Evolutionary conservation across 2,113 vertebrate species (phyloP), one percentile per base, ranked within the genome.

Genomic region (Toxostoma redivivum): DNA sequence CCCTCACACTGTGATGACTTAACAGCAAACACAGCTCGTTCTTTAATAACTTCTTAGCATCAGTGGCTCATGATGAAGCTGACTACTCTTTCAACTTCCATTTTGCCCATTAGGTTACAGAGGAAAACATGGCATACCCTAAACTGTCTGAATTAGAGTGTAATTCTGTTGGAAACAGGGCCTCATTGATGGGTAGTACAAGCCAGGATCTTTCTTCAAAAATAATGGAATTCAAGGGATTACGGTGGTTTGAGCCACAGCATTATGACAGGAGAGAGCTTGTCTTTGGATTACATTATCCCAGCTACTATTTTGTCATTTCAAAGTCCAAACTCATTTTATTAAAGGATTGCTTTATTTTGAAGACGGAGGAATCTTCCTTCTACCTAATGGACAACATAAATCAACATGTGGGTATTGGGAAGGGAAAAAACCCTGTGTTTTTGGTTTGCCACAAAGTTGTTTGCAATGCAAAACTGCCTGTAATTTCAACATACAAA

Each of bases 401-500:
- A 77, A 84, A 88, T 90, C 64, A 66, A 24, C 35, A 5, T 93
- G 47, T 85, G 54, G 91, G 14, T 69, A 30, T 35, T 35, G 58
- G 38, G 57, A 83, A 72, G 14, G 7, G 8, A 72, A 89, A 74
- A 47, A 67, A 16, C 4, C 24, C 40, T 65, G 0, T 57, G 21
- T 53, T 81, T 96, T 83, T 62, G 66, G 81, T 92, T 94, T 88
- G 40, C 92, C 93, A 93, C 90, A 45, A 56, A 88, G 71, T 27
- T 88, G 51, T 96, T 90, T 81, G 62, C 92, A 67, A 35, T 87
- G 64, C 60, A 83, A 77, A 95, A 66, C 64, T 60, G 72, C 44
- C 94, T 96, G 56, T 88, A 86, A 92, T 97, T 96, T 82, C 60
- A 83, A 48, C 71, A 38, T 64, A 69, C 28, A 82, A 93, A 86